phyloP scores from a whole-genome alignment of 2,888 invertebrate species.

The Cinara cedri region DNA sequence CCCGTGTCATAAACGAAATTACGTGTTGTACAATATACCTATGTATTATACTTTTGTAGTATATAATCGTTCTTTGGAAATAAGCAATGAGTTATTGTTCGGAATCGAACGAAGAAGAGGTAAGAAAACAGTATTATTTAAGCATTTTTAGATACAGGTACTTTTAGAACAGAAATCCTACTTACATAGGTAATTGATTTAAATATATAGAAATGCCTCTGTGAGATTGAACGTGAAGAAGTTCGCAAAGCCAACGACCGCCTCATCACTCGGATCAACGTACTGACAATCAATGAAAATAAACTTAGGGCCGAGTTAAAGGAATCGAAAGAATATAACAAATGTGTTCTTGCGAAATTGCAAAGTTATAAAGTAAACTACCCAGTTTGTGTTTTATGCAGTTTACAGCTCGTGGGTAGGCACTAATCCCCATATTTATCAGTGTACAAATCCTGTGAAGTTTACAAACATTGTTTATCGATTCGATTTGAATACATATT shows the following conservation, averaged over 20 bases:
- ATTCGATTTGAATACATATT: too few relatives aligned
- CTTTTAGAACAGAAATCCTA: background rate
- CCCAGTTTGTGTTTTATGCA: too few relatives aligned
- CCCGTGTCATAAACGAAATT: too few relatives aligned
- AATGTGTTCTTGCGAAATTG: background rate
- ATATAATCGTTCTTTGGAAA: too few relatives aligned
- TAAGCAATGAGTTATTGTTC: background rate
- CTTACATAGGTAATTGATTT: background rate
- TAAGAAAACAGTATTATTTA: background rate
- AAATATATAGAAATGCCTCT: background rate
- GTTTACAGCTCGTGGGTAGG: too few relatives aligned
- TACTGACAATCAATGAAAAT: background rate
- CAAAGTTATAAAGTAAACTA: background rate
- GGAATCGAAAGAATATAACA: background rate
- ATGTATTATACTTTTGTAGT: too few relatives aligned
- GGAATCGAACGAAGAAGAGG: background rate
- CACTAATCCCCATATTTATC: too few relatives aligned
- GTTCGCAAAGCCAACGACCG: background rate
- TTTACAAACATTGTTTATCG: too few relatives aligned
- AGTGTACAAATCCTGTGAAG: too few relatives aligned
- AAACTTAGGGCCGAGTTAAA: background rate
- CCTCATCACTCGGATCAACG: background rate
- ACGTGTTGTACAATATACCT: too few relatives aligned
- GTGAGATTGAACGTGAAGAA: conserved; percentile 1
- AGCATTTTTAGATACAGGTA: too few relatives aligned